Conservation (phyloP, 2,113 vertebrate genomes). For the Brachyistius frenatus region DNA sequence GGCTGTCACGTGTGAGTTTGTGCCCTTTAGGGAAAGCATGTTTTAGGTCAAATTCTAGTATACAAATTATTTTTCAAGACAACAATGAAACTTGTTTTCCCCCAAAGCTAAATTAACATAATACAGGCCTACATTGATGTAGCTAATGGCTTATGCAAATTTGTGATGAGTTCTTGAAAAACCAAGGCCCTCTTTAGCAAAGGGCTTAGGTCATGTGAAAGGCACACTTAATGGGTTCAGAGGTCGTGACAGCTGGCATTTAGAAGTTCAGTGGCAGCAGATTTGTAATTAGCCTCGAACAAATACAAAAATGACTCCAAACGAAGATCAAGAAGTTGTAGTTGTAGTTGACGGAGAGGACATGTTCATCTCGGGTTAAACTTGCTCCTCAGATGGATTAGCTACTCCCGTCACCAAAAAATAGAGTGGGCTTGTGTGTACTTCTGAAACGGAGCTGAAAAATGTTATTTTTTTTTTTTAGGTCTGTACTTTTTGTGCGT, state of each 20-base stretch:
- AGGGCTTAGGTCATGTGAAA: slow-evolving; percentile 81
- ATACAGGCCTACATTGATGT: slow-evolving; percentile 66
- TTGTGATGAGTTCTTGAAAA: slow-evolving; percentile 43
- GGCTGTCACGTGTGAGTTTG: neutral
- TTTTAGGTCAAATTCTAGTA: slow-evolving; percentile 14
- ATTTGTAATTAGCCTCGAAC: slow-evolving; percentile 78
- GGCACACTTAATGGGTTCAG: slow-evolving; percentile 82
- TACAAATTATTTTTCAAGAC: slow-evolving; percentile 55
- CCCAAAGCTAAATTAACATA: slow-evolving; percentile 57
- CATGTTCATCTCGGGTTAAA: slow-evolving; percentile 10
- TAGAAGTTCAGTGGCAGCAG: slow-evolving; percentile 78
- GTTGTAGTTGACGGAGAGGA: slow-evolving; percentile 48
- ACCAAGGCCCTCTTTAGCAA: slow-evolving; percentile 64
- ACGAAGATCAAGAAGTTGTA: slow-evolving; percentile 55
- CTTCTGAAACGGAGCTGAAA: too few relatives aligned
- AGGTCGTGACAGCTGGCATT: slow-evolving; percentile 80
- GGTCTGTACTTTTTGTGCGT: too few relatives aligned
- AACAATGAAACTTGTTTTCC: slow-evolving; percentile 43
- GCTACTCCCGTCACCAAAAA: neutral
- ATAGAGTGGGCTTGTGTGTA: neutral
- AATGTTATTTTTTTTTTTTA: too few relatives aligned
- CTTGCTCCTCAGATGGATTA: slow-evolving; percentile 2
- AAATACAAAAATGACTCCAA: slow-evolving; percentile 57
- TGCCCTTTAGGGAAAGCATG: neutral
- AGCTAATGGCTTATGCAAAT: slow-evolving; percentile 82